Evolutionary conservation across 2,797 vertebrate species (phyloP).

Genomic region (Mallotus villosus): DNA sequence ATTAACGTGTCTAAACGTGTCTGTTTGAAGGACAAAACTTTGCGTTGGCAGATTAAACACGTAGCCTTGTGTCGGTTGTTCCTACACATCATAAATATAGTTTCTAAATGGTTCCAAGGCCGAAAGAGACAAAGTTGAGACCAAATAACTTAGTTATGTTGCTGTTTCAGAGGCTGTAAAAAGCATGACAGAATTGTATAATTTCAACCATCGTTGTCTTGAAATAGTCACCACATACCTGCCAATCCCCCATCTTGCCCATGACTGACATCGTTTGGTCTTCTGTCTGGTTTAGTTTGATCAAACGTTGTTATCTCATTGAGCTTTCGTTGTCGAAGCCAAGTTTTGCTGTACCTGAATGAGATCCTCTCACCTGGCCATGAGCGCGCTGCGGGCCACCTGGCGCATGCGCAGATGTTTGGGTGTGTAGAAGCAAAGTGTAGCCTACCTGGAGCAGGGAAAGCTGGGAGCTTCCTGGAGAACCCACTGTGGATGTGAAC

Average conservation of each 20-base stretch:
- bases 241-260: conserved; percentile 95
- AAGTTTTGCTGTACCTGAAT: conserved; percentile 86
- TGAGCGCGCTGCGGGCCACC: conserved; percentile 85
- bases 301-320: conserved; percentile 80
- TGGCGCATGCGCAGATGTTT: conserved; percentile 89
- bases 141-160: not conserved
- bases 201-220: conserved; percentile 49
- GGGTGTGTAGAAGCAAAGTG: conserved; percentile 65
- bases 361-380: conserved; percentile 91
- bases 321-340: conserved; percentile 79
- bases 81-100: not conserved
- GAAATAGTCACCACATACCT: conserved; percentile 82
- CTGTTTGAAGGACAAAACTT: not conserved
- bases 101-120: not conserved
- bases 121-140: not conserved
- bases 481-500: not conserved
- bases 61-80: not conserved
- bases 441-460: conserved; percentile 21
- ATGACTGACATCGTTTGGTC: conserved; percentile 89
- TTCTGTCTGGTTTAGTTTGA: conserved; percentile 67
- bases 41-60: not conserved
- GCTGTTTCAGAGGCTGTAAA: not conserved
- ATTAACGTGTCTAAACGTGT: not conserved
- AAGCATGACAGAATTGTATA: not conserved
- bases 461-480: not conserved